Base-by-base conservation (phyloP, 2,113 vertebrate species). In the Polypterus bichir region DNA sequence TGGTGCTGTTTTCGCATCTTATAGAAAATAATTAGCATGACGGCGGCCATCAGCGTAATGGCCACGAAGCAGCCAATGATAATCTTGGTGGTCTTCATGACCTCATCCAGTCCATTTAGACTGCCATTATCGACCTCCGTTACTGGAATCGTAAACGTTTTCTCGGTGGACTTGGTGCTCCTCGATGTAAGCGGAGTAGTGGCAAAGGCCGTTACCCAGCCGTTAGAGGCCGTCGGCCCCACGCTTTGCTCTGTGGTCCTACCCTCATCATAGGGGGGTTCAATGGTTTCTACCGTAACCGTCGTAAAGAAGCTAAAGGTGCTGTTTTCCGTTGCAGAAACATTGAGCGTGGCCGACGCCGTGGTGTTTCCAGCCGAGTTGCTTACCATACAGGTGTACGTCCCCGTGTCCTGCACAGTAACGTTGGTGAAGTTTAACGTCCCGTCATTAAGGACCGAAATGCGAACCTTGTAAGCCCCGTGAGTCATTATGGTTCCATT, bases 1-100 rank as follows among this genome's bases (percentile, higher is more conserved):
- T 98, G 96, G 80, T 99, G 96, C 74, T 99, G 96, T 71, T 99
- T 99, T 68, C 96, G 89, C 95, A 99, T 97, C 85, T 99, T 99
- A 87, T 99, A 99, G 86, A 99, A 99, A 77, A 99, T 98, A 54
- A 99, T 96, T 65, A 99, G 79, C 96, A 99, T 99, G 77, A 98
- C 95, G 1, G 96, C 96, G 47, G 96, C 96, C 96, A 99, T 98
- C 3, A 99, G 92, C 3, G 96, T 99, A 76, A 99, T 99, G 76
- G 96, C 96, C 69, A 99, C 96, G 66, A 99, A 99, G 86, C 96
- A 99, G 74, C 96, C 96, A 68, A 99, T 99, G 71, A 99, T 99
- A 76, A 99, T 99, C 85, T 99, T 99, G 65, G 96, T 99, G 49
- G 96, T 99, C 79, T 99, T 99, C 96, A 99, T 99, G 67, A 99